Conservation (phyloP, 2,113 vertebrate species). For the Pavo muticus region DNA sequence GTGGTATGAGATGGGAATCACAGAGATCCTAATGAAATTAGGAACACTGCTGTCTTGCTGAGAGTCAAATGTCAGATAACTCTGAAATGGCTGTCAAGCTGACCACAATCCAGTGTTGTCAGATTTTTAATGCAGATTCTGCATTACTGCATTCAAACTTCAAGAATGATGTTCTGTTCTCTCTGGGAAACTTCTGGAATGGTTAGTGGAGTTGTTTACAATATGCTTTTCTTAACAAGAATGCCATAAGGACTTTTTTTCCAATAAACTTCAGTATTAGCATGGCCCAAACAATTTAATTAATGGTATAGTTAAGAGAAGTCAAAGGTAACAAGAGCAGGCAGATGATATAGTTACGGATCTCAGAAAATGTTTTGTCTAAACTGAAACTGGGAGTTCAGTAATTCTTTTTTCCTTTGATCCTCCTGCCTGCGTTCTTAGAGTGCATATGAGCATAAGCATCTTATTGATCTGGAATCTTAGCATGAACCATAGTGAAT, state of each 20-base stretch:
- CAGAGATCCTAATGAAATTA: background rate
- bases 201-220: background rate
- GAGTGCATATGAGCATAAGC: background rate
- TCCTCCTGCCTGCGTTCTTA: background rate
- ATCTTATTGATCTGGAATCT: background rate
- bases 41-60: background rate
- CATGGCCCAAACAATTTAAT: background rate
- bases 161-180: background rate
- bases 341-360: background rate
- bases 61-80: background rate
- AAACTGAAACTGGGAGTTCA: background rate
- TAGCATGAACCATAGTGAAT: background rate
- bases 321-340: background rate
- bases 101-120: background rate
- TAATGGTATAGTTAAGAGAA: background rate
- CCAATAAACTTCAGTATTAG: background rate
- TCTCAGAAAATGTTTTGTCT: background rate
- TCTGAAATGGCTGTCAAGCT: background rate
- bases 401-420: background rate
- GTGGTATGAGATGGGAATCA: background rate
- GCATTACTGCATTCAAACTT: background rate
- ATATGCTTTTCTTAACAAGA: background rate
- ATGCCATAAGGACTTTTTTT: background rate
- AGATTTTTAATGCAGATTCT: background rate
- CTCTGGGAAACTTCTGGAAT: background rate